Conservation (phyloP, 2,797 vertebrate genomes). For the Enteromius treurensis region DNA sequence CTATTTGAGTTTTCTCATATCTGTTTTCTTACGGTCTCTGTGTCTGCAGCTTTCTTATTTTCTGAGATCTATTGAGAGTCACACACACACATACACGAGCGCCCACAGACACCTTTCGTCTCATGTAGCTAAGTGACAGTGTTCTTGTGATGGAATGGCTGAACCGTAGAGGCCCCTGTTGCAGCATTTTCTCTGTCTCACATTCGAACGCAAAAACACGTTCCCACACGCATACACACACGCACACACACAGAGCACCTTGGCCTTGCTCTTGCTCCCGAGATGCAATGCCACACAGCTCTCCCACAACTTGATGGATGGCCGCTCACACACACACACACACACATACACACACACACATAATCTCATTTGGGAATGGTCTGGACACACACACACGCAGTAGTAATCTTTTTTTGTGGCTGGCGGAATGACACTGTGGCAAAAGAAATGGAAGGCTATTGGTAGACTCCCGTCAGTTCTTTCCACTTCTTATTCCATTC, state of each 20-base stretch:
- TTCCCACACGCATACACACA: conserved; percentile 41
- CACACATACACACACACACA: conserved; percentile 68
- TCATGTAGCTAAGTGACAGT: conserved; percentile 71
- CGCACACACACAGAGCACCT: conserved; percentile 44
- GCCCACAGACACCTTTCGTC: conserved; percentile 72
- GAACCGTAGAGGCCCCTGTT: conserved; percentile 67
- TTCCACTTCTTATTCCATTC: conserved; percentile 56
- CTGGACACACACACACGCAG: conserved; percentile 68
- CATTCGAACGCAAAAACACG: conserved; percentile 68
- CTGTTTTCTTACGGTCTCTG: background rate
- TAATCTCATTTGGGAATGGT: conserved; percentile 77
- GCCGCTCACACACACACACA: conserved; percentile 69
- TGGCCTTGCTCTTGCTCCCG: conserved; percentile 46
- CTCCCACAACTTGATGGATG: conserved; percentile 82
- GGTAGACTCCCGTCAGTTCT: conserved; percentile 71
- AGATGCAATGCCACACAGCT: conserved; percentile 58
- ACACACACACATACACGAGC: conserved; percentile 45
- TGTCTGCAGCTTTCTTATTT: conserved; percentile 35
- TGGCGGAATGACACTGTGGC: conserved; percentile 60
- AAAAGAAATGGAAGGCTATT: conserved; percentile 70
- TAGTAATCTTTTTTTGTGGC: conserved; percentile 46
- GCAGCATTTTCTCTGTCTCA: conserved; percentile 60
- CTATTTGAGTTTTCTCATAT: conserved; percentile 5
- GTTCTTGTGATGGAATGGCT: conserved; percentile 76
- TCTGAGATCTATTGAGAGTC: conserved; percentile 49